These are phyloP conservation scores for Spinus pinus DNA, from an alignment of 2,797 vertebrate genomes.

Conservation along the genomic window DNA sequence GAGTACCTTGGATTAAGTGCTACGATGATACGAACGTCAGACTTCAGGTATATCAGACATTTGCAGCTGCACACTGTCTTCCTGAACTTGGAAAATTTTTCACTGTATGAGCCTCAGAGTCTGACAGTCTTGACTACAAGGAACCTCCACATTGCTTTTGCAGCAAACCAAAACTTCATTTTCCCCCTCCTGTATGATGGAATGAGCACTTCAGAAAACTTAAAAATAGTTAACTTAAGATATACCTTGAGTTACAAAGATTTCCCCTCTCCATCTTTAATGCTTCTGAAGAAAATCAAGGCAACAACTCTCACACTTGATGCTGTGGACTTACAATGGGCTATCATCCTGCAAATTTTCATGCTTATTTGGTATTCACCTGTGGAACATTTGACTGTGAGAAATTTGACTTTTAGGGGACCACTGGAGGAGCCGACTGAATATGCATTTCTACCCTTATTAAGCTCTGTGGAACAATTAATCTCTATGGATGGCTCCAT, in stretches of 20 bases:
- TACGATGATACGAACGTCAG: conserved; percentile 58
- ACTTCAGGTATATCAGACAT: conserved; percentile 74
- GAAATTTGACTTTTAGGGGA: conserved; percentile 14
- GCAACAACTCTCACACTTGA: conserved; percentile 69
- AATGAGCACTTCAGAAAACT: conserved; percentile 58
- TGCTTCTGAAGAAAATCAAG: conserved; percentile 23
- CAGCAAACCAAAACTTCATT: conserved; percentile 38
- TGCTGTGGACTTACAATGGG: conserved; percentile 70
- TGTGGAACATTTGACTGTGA: conserved; percentile 66
- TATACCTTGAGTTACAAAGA: background rate
- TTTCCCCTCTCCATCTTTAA: background rate
- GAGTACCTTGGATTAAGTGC: conserved; percentile 77
- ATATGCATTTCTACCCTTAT: background rate
- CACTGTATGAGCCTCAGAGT: conserved; percentile 72
- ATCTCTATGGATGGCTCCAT: conserved; percentile 28
- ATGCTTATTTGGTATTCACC: conserved; percentile 68
- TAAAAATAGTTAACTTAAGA: conserved; percentile 78
- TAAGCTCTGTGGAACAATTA: background rate
- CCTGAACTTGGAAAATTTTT: conserved; percentile 57
- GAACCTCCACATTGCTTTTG: conserved; percentile 69
- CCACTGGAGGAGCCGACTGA: background rate
- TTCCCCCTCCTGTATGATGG: conserved; percentile 70
- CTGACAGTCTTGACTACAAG: conserved; percentile 68
- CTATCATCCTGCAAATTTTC: conserved; percentile 56
- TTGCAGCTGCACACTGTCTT: conserved; percentile 68